phyloP scores from a whole-genome alignment of 2,888 invertebrate genomes.

The Calliscelio sp. region DNA sequence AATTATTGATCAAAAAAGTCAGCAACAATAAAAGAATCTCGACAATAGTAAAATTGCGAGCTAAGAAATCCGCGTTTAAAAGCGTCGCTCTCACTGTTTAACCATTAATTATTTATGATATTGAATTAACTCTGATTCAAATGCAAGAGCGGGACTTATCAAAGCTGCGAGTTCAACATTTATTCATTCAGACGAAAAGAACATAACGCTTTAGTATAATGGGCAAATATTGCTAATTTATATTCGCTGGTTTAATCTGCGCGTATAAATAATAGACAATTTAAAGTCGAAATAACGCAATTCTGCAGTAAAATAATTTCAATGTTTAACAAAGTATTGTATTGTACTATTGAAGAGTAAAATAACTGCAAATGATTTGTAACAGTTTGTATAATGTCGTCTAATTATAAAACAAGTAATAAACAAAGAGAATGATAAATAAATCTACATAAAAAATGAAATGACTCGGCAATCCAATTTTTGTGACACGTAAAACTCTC shows the following conservation, averaged over 20 bases:
- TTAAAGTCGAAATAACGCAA: neutral
- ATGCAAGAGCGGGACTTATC: conserved; percentile 5
- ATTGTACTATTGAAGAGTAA: too few species aligned
- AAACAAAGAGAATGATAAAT: too few species aligned
- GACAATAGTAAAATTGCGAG: too few species aligned
- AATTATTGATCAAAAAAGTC: neutral
- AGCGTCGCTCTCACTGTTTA: too few species aligned
- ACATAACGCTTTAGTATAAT: neutral
- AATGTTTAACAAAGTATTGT: too few species aligned
- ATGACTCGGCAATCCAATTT: neutral
- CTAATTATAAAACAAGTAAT: too few species aligned
- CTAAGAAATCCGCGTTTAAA: too few species aligned
- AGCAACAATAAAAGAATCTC: too few species aligned
- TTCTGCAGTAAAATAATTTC: too few species aligned
- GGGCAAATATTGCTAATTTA: neutral
- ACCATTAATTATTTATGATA: conserved; percentile 49
- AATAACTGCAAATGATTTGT: too few species aligned
- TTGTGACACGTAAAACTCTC: neutral
- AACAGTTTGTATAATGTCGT: too few species aligned
- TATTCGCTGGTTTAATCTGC: neutral
- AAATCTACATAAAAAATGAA: neutral
- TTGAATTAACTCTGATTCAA: conserved; percentile 16
- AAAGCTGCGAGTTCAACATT: conserved; percentile 10
- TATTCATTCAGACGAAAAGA: conserved; percentile 13
- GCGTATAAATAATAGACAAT: neutral